Percentiles rank a stretch among this genome's conserved stretches.
phyloP scores from a whole-genome alignment of 2,113 vertebrate genomes.

The Fulica atra region DNA sequence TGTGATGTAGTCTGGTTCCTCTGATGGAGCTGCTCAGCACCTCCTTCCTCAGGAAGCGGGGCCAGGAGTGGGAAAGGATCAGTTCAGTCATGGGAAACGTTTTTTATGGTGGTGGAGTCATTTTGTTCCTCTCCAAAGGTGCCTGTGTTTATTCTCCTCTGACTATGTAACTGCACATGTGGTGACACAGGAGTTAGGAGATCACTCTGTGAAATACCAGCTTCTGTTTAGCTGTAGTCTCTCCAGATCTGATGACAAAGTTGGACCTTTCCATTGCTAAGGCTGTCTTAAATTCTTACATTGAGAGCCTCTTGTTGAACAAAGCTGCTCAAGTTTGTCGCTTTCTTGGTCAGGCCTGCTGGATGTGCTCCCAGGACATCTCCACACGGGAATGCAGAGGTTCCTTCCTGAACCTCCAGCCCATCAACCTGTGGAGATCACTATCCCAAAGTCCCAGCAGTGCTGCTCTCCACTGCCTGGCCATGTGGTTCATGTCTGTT shows the following conservation, averaged over 20 bases:
- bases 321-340: background rate
- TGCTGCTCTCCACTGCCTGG: accelerated
- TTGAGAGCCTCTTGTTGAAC: background rate
- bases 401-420: background rate
- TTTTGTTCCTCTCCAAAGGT: background rate
- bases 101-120: background rate
- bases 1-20: background rate
- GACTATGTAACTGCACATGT: background rate
- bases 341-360: background rate
- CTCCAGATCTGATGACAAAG: background rate
- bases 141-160: background rate
- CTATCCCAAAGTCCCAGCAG: background rate
- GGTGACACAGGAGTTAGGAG: background rate
- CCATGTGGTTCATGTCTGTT: background rate
- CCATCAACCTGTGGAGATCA: background rate
- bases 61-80: background rate
- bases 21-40: background rate
- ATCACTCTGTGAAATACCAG: background rate
- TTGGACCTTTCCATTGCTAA: background rate
- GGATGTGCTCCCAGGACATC: background rate
- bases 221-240: background rate
- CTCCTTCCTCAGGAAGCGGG: background rate
- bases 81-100: background rate
- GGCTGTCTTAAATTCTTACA: background rate
- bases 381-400: background rate